Base-by-base conservation (phyloP, 1,140 invertebrate species). In the Calliphora vicina region DNA sequence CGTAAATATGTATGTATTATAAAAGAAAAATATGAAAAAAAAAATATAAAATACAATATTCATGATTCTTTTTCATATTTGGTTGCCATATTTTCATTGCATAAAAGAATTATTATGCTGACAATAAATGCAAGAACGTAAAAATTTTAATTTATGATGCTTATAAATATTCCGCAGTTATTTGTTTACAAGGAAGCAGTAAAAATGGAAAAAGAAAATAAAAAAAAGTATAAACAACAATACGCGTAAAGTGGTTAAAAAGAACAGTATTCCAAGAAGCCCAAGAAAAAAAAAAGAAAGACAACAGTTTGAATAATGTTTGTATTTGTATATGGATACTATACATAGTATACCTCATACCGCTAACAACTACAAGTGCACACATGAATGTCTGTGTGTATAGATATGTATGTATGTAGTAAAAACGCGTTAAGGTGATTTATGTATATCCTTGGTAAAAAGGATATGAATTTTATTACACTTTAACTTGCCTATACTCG, bases 141-240 rank as follows among this genome's bases (percentile, higher is more conserved):
- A 42, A 74, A 74, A 74, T 35, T 35, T 74, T 74, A 74, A 74
- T 74, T 74, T 74, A 74, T 74, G 73, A 20, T 29, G 73, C 73
- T 74, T 74, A 74, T 74, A 74, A 74, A 74, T 74, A 74, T 74
- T 74, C 26, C 73, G 73, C 73, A 74, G 73, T 29, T 42, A 74
- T 74, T 74, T 74, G 73, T 74, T n/a, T 23, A 67, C 61, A 67
- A 67, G 61, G 23, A 67, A 67, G 23, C 15, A 13, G n/a, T 20
- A 67, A 23, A 50, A 50, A 17, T 15, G 12, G 45, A 67, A 67
- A 5, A 23, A 17, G 20, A 67, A 67, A 67, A 25, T 23, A 23
- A 67, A 23, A 20, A 67, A 67, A 25, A 5, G 23, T 8, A 23
- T 10, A 20, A 57, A 67, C 20, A 67, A 67, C n/a, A 67, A 67